These are phyloP conservation scores for Microtus pennsylvanicus DNA, from an alignment of 2,113 vertebrate species.

Conservation along the genomic window DNA sequence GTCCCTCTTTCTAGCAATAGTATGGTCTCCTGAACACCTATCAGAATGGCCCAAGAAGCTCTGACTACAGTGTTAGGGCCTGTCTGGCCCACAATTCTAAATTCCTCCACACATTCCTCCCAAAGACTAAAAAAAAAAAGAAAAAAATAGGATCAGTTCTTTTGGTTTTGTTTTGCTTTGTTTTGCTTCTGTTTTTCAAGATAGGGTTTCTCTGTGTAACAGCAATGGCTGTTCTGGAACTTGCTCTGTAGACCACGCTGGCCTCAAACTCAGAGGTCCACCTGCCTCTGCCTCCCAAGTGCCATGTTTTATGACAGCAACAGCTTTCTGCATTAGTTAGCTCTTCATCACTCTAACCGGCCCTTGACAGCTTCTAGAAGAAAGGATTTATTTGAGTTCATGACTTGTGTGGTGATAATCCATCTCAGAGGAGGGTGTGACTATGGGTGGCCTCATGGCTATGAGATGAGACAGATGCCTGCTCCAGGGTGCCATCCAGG, in stretches of 20 bases:
- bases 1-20: background rate
- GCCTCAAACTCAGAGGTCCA: too few relatives aligned
- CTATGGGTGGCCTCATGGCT: background rate
- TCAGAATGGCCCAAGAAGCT: background rate
- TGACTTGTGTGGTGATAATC: background rate
- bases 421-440: background rate
- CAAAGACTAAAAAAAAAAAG: background rate
- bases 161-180: too few relatives aligned
- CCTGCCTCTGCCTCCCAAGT: too few relatives aligned
- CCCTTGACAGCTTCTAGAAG: background rate
- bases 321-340: background rate
- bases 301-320: background rate
- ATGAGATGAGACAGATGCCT: background rate
- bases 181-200: too few relatives aligned
- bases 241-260: too few relatives aligned
- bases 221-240: too few relatives aligned
- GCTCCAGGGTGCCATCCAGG: background rate
- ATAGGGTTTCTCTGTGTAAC: too few relatives aligned
- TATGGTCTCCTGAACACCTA: background rate
- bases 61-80: background rate
- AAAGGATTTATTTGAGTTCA: background rate
- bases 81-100: background rate
- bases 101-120: background rate
- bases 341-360: background rate
- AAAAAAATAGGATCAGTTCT: background rate